phyloP scores from a whole-genome alignment of 2,888 invertebrate genomes.

The Cryptops parisi region DNA sequence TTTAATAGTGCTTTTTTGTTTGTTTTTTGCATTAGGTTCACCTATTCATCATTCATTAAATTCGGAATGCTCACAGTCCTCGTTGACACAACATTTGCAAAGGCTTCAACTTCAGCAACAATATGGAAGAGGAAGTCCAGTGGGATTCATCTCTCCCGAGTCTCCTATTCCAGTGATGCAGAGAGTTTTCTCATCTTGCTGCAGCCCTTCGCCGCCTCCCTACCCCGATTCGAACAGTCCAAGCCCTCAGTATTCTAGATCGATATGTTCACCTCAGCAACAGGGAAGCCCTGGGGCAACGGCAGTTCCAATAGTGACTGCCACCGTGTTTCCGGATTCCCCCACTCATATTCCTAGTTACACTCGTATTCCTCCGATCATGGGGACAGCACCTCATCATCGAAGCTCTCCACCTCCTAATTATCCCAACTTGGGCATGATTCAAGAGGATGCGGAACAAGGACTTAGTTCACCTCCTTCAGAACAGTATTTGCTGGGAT shows the following conservation, averaged over 20 bases:
- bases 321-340: constrained; percentile 18
- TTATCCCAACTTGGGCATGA: constrained; percentile 31
- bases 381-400: constrained; percentile 22
- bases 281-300: constrained; percentile 18
- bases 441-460: constrained; percentile 29
- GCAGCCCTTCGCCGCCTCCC: constrained; percentile 19
- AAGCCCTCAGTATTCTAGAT: constrained; percentile 10
- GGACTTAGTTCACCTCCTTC: constrained; percentile 14
- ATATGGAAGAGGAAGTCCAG: constrained; percentile 19
- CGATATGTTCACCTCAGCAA: constrained; percentile 18
- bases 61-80: constrained; percentile 27
- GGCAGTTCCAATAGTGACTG: background rate
- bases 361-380: constrained; percentile 4
- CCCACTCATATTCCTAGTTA: constrained; percentile 19
- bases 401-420: constrained; percentile 29
- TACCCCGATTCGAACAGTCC: constrained; percentile 18
- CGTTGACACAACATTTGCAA: constrained; percentile 35
- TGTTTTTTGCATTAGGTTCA: constrained; percentile 37
- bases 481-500: constrained; percentile 5
- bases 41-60: constrained; percentile 44
- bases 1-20: no score
- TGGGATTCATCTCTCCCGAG: constrained; percentile 23
- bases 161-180: constrained; percentile 19
- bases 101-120: constrained; percentile 31
- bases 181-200: constrained; percentile 18